Evolutionary conservation across 2,113 vertebrate genomes (phyloP).

Genomic region (Alaudala cheleensis): DNA sequence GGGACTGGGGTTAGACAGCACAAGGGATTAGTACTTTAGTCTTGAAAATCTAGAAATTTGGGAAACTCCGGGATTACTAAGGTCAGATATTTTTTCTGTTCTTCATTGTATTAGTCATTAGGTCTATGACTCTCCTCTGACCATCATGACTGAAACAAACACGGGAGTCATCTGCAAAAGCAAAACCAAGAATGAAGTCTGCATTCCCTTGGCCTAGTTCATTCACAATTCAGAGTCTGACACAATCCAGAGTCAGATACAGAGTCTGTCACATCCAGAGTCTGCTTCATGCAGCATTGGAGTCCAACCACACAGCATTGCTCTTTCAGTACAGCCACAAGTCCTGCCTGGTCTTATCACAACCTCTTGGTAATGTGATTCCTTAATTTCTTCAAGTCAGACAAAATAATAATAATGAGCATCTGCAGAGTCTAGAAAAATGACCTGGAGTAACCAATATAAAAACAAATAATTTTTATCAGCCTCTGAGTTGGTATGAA

Average conservation of each 20-base stretch:
- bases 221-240: neutral
- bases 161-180: neutral
- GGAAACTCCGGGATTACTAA: neutral
- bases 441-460: neutral
- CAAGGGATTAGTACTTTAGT: neutral
- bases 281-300: neutral
- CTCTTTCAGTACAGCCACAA: neutral
- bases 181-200: neutral
- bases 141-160: neutral
- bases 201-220: neutral
- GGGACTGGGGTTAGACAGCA: neutral
- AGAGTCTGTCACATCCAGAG: neutral
- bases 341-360: neutral
- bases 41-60: neutral
- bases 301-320: neutral
- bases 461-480: neutral
- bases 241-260: neutral
- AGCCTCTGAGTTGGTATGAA: neutral
- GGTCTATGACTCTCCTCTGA: neutral
- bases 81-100: neutral
- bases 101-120: slow-evolving; percentile 12
- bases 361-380: neutral
- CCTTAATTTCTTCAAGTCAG: neutral
- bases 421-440: neutral
- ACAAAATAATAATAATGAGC: neutral